Evolutionary conservation across 2,113 vertebrate species (phyloP).

Genomic region (Hyla sarda): DNA sequence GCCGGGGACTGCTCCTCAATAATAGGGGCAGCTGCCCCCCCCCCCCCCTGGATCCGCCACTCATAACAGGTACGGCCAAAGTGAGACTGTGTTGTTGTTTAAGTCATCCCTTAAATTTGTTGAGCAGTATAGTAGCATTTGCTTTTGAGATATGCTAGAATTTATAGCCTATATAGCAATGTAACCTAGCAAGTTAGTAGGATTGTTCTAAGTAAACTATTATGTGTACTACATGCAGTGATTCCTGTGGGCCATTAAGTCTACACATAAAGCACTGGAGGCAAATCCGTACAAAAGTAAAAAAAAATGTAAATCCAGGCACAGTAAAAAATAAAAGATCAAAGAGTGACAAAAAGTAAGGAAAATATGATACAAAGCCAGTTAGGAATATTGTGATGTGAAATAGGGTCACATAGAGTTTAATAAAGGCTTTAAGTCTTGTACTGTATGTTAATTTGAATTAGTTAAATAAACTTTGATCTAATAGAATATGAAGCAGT

Average conservation of each 20-base stretch:
- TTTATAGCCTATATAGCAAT: no score
- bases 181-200: no score
- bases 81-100: no score
- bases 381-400: slow-evolving; percentile 1
- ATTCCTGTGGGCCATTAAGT: not conserved
- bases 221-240: not conserved
- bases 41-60: no score
- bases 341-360: not conserved
- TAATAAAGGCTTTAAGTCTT: slow-evolving; percentile 1
- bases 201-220: not conserved
- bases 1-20: no score
- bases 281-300: no score
- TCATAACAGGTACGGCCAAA: no score
- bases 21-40: no score
- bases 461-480: slow-evolving; percentile 33
- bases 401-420: not conserved
- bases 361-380: not conserved
- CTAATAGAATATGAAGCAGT: slow-evolving; percentile 27
- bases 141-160: no score
- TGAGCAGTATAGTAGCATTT: no score
- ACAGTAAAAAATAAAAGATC: not conserved
- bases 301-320: not conserved
- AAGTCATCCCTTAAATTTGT: no score
- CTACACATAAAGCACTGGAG: no score
- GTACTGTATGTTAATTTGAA: slow-evolving; percentile 10